Conservation (phyloP, 2,797 vertebrate species). For the Synaphobranchus kaupii region DNA sequence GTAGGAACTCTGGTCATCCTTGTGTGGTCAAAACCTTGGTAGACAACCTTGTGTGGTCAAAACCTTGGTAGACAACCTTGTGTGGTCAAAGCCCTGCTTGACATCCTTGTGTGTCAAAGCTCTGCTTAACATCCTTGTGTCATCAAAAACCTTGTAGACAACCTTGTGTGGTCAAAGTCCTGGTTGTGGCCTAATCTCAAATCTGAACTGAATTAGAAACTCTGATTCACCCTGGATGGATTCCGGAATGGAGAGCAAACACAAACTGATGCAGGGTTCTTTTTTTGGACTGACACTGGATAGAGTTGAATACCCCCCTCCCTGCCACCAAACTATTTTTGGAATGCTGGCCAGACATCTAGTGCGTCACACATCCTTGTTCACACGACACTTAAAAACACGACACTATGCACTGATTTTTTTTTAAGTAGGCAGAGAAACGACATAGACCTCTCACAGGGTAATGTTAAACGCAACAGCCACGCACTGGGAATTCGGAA, state of each 20-base stretch:
- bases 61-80: conserved; percentile 22
- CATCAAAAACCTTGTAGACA: background rate
- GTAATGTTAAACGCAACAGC: background rate
- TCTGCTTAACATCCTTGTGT: background rate
- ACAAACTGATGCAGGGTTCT: conserved; percentile 34
- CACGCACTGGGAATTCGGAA: background rate
- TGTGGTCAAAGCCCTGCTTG: conserved; percentile 16
- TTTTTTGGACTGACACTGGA: conserved; percentile 37
- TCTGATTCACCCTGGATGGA: conserved; percentile 54
- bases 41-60: background rate
- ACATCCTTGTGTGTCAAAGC: conserved; percentile 16
- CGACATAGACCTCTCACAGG: background rate
- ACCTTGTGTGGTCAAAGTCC: conserved; percentile 34
- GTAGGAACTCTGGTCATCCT: conserved; percentile 3
- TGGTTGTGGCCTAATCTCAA: conserved; percentile 37
- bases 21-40: conserved; percentile 26
- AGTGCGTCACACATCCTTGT: conserved; percentile 31
- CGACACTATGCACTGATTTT: background rate
- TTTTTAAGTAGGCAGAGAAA: background rate
- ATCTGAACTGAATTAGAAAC: conserved; percentile 58
- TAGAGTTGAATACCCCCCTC: conserved; percentile 47
- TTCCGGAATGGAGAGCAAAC: conserved; percentile 35
- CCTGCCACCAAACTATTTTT: conserved; percentile 60
- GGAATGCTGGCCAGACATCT: conserved; percentile 45
- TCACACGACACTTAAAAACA: background rate